These are phyloP conservation scores for Coleophora deauratella DNA, from an alignment of 2,888 invertebrate genomes.

Conservation along the genomic window DNA sequence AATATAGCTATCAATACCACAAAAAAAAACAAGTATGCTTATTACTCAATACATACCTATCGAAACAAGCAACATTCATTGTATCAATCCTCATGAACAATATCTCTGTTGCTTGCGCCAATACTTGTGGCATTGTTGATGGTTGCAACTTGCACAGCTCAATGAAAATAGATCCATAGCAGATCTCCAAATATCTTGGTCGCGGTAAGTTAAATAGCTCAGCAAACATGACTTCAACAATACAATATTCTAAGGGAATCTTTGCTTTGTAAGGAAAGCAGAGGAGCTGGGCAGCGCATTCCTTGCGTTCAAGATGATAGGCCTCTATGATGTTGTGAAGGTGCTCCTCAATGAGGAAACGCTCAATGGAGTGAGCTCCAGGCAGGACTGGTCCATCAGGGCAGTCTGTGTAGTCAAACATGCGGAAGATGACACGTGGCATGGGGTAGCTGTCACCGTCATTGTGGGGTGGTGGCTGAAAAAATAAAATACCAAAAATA, in stretches of 20 bases:
- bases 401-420: conserved; percentile 99
- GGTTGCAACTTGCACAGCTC: conserved; percentile 98
- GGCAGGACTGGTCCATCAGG: conserved; percentile 94
- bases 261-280: conserved; percentile 95
- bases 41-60: conserved; percentile 77
- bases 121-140: conserved; percentile 96
- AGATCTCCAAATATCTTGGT: conserved; percentile 91
- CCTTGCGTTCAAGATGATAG: conserved; percentile 91
- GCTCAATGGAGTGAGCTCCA: conserved; percentile 96
- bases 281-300: conserved; percentile 93
- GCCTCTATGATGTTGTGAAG: conserved; percentile 94
- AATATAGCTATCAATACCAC: not conserved
- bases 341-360: conserved; percentile 98
- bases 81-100: conserved; percentile 95
- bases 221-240: conserved; percentile 96
- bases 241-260: conserved; percentile 97
- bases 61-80: conserved; percentile 98
- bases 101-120: conserved; percentile 98
- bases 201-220: conserved; percentile 95
- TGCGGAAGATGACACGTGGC: conserved; percentile 94
- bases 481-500: conserved; percentile 13
- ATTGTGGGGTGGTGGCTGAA: conserved; percentile 92
- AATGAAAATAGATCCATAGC: conserved; percentile 95
- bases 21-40: no score
- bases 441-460: conserved; percentile 93